phyloP scores from a whole-genome alignment of 2,113 vertebrate species.

The Sprattus sprattus region DNA sequence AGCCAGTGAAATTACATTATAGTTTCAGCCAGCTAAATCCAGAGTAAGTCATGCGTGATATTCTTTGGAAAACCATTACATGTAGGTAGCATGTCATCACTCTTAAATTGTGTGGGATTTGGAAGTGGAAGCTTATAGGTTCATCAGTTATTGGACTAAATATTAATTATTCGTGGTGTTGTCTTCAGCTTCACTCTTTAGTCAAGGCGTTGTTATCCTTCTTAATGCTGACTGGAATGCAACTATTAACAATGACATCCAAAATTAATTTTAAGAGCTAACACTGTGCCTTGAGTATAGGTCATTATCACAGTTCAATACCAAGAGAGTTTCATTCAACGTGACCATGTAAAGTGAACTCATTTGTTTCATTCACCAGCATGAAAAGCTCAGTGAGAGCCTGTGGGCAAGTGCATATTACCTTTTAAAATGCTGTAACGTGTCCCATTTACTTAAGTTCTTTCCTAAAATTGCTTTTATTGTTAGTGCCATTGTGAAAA shows the following conservation, averaged over 20 bases:
- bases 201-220: too few relatives aligned
- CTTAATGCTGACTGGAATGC: neutral
- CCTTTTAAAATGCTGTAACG: neutral
- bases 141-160: neutral
- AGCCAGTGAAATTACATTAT: neutral
- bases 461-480: neutral
- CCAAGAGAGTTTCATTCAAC: neutral
- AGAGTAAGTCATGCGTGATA: neutral
- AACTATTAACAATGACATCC: neutral
- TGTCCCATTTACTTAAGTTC: neutral
- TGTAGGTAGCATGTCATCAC: neutral
- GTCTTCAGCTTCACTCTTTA: too few relatives aligned
- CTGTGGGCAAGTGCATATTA: neutral
- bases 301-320: neutral
- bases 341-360: neutral
- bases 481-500: neutral
- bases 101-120: neutral
- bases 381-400: too few relatives aligned
- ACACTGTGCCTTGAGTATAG: neutral
- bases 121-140: neutral
- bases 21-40: neutral
- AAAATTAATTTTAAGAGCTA: neutral
- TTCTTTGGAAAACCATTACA: neutral
- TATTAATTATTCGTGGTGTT: too few relatives aligned
- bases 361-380: too few relatives aligned